Percentiles rank a stretch among this genome's conserved stretches.
These are phyloP conservation scores for Lepidotrigona ventralis DNA, from an alignment of 1,140 invertebrate genomes.

Conservation along the genomic window DNA sequence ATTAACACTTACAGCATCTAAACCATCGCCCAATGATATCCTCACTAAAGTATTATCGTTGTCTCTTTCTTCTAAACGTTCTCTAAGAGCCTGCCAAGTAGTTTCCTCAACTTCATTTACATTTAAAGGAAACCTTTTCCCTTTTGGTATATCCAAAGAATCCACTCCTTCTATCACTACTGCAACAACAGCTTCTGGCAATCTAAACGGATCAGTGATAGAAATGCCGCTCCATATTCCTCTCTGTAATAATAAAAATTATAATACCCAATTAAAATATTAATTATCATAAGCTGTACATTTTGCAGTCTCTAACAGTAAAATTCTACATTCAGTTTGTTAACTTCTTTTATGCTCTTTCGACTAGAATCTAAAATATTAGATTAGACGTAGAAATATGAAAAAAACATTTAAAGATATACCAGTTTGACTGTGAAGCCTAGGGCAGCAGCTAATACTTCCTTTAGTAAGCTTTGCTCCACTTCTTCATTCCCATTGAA, in stretches of 20 bases:
- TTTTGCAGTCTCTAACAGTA: neutral
- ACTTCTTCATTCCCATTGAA: slow-evolving; percentile 84
- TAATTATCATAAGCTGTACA: neutral
- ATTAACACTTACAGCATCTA: slow-evolving; percentile 82
- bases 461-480: slow-evolving; percentile 84
- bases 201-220: slow-evolving; percentile 87
- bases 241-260: slow-evolving; percentile 78
- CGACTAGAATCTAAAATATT: slow-evolving; percentile 60
- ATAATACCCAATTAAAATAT: slow-evolving; percentile 4
- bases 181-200: slow-evolving; percentile 88
- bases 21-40: slow-evolving; percentile 83
- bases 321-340: neutral
- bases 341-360: slow-evolving; percentile 75
- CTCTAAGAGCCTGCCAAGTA: slow-evolving; percentile 82
- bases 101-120: slow-evolving; percentile 84
- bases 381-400: neutral
- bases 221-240: slow-evolving; percentile 86
- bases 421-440: slow-evolving; percentile 85
- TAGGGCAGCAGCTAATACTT: slow-evolving; percentile 86
- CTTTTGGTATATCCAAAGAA: slow-evolving; percentile 75
- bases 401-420: slow-evolving; percentile 40
- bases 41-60: slow-evolving; percentile 82
- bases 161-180: slow-evolving; percentile 87
- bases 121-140: slow-evolving; percentile 81
- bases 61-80: slow-evolving; percentile 81